These are phyloP conservation scores for Neolamprologus sp. DNA, from an alignment of 2,113 vertebrate species.

Conservation along the genomic window DNA sequence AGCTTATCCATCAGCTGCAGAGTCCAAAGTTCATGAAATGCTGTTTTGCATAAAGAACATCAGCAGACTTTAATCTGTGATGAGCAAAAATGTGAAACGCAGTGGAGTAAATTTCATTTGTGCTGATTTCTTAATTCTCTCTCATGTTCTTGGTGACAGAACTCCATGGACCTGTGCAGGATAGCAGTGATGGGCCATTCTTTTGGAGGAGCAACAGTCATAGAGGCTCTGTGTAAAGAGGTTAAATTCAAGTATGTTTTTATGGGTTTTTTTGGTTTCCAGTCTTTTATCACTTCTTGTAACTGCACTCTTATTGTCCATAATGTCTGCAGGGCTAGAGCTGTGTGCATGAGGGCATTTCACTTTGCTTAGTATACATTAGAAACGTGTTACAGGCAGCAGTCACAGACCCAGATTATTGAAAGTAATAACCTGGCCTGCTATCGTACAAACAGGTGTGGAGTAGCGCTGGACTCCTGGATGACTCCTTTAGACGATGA, in stretches of 20 bases:
- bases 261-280: background rate
- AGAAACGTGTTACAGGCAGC: background rate
- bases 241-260: conserved; percentile 83
- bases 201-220: conserved; percentile 88
- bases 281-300: background rate
- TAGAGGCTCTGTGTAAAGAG: conserved; percentile 86
- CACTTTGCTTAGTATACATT: background rate
- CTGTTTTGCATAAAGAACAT: background rate
- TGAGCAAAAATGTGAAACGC: background rate
- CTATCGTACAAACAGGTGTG: conserved; percentile 64
- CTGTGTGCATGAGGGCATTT: background rate
- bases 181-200: conserved; percentile 89
- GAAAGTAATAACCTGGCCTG: background rate
- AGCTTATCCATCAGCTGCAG: background rate
- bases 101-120: background rate
- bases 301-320: background rate
- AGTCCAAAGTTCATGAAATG: background rate
- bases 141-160: conserved; percentile 61
- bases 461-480: conserved; percentile 87
- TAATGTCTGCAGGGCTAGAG: background rate
- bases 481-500: conserved; percentile 85
- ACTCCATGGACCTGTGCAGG: conserved; percentile 80
- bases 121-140: background rate
- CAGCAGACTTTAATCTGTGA: background rate
- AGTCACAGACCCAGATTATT: fast-evolving